Conservation (phyloP, 1,140 invertebrate species). For the Pygmarrhopalites habei region DNA sequence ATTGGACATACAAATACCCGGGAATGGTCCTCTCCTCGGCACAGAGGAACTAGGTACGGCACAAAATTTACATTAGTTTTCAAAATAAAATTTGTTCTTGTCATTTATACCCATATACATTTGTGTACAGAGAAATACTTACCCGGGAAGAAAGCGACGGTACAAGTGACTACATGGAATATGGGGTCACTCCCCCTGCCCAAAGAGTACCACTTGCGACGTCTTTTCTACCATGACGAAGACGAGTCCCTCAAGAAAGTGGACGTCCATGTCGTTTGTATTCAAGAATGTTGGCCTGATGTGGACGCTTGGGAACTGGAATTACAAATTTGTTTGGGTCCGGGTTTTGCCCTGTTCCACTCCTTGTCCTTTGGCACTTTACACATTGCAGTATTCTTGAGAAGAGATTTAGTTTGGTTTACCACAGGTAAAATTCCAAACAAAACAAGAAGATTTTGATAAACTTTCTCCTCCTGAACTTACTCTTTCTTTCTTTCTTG, state of each 20-base stretch:
- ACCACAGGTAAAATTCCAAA: constrained; percentile 37
- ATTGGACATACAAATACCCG: neutral
- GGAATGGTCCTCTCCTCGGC: constrained; percentile 27
- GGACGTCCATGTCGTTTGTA: constrained; percentile 31
- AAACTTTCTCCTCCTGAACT: neutral
- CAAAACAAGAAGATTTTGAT: no score
- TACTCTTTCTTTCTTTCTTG: neutral
- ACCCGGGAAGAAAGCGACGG: neutral
- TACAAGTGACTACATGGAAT: constrained; percentile 39
- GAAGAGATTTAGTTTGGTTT: constrained; percentile 37
- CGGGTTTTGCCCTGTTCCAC: constrained; percentile 31
- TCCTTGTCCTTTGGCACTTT: constrained; percentile 36
- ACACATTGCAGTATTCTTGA: constrained; percentile 31
- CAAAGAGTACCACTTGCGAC: constrained; percentile 31
- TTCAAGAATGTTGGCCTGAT: constrained; percentile 37
- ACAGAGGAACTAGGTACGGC: constrained; percentile 28
- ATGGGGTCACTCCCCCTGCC: constrained; percentile 37
- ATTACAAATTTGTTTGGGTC: constrained; percentile 32
- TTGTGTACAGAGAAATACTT: no score
- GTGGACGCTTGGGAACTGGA: constrained; percentile 32
- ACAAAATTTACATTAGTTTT: no score
- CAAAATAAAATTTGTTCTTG: no score
- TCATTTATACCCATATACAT: no score
- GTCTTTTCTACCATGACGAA: constrained; percentile 33
- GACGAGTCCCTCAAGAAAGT: constrained; percentile 16